A percentile compares a stretch with the other conserved stretches of the same genome.
phyloP scores from a whole-genome alignment of 2,888 invertebrate species.

The Catocala nupta region DNA sequence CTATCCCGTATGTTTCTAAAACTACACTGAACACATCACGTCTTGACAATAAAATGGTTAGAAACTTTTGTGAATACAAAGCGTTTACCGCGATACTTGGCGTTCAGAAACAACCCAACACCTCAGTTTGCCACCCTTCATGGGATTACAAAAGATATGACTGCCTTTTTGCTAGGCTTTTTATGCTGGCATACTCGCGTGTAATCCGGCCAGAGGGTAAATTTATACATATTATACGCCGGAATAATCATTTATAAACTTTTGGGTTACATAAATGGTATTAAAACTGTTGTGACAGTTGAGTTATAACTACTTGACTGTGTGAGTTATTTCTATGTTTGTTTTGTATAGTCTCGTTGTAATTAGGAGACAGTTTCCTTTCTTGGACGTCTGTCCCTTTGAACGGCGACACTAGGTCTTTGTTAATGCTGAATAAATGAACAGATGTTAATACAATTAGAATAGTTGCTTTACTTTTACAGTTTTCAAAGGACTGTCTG shows the following conservation, averaged over 20 bases:
- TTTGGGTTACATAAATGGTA: conserved; percentile 30
- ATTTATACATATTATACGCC: conserved; percentile 48
- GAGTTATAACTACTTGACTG: conserved; percentile 39
- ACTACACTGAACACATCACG: conserved; percentile 37
- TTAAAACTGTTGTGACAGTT: conserved; percentile 37
- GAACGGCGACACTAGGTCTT: neutral
- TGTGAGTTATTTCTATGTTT: conserved; percentile 16
- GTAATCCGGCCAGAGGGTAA: conserved; percentile 12
- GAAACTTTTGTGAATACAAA: conserved; percentile 49
- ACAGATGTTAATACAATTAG: neutral
- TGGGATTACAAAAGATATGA: conserved; percentile 50
- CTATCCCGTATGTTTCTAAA: conserved; percentile 26
- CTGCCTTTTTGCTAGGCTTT: conserved; percentile 35
- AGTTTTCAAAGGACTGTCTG: no score
- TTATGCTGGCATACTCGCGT: conserved; percentile 16
- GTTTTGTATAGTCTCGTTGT: conserved; percentile 30
- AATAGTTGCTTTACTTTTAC: neutral
- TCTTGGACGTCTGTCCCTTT: neutral
- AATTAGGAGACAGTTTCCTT: conserved; percentile 15
- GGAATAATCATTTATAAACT: conserved; percentile 50
- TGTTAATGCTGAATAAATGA: neutral
- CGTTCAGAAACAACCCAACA: conserved; percentile 29
- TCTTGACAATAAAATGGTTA: conserved; percentile 48
- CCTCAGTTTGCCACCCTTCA: conserved; percentile 39
- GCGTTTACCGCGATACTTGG: conserved; percentile 42